Conservation (phyloP, 2,888 invertebrate species). For the Sarcophaga subvicina region DNA sequence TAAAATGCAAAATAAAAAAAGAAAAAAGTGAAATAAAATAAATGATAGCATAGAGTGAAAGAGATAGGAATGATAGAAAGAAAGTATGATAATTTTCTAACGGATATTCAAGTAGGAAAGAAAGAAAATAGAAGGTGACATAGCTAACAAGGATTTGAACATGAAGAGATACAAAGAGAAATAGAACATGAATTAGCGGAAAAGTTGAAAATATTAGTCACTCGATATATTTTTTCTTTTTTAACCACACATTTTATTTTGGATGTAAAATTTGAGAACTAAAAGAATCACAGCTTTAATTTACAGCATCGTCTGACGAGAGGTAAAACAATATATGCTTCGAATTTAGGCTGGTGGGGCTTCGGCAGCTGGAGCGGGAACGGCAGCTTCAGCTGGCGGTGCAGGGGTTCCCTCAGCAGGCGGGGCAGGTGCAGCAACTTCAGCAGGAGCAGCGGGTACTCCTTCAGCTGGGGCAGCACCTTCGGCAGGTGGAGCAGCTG, state of each 20-base stretch:
- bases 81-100: constrained; percentile 32
- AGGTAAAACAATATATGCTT: no score
- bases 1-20: constrained; percentile 39
- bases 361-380: constrained; percentile 69
- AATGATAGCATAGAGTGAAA: constrained; percentile 45
- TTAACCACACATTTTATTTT: constrained; percentile 3
- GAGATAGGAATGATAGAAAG: constrained; percentile 13
- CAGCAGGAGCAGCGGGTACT: constrained; percentile 68
- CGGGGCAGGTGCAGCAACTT: constrained; percentile 68
- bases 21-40: constrained; percentile 58
- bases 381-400: constrained; percentile 36
- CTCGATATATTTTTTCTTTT: neutral
- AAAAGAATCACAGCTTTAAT: constrained; percentile 65
- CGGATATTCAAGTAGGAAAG: constrained; percentile 24
- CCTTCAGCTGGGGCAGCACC: constrained; percentile 67
- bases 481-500: constrained; percentile 34
- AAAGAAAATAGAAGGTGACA: constrained; percentile 9
- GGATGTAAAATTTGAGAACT: neutral
- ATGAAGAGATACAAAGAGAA: neutral
- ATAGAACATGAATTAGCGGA: constrained; percentile 34
- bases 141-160: neutral
- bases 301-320: constrained; percentile 38
- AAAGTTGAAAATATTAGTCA: constrained; percentile 52
- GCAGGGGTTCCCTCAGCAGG: constrained; percentile 56
- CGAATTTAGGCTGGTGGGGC: constrained; percentile 71